These are phyloP conservation scores for Harmothoe impar DNA, from an alignment of 2,888 invertebrate genomes.

Conservation along the genomic window DNA sequence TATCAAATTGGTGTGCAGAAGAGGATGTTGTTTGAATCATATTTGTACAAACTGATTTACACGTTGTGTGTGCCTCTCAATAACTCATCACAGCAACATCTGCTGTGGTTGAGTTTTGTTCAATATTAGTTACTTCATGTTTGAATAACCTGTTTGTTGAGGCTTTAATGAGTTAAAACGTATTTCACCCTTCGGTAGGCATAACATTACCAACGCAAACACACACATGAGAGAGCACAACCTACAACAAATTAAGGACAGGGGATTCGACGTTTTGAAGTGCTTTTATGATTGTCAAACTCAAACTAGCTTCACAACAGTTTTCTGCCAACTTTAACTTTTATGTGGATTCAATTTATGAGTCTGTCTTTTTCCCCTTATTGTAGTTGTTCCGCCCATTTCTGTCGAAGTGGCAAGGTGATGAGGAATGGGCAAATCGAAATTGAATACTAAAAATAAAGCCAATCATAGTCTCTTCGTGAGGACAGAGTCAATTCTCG, in stretches of 20 bases:
- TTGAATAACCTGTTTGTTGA: no score
- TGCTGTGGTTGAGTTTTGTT: no score
- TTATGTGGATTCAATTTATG: conserved; percentile 42
- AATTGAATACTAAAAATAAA: not conserved
- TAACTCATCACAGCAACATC: no score
- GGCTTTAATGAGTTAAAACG: not conserved
- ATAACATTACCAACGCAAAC: not conserved
- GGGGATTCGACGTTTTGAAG: not conserved
- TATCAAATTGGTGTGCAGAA: no score
- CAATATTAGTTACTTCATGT: no score
- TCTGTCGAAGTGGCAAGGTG: not conserved
- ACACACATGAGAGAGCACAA: not conserved
- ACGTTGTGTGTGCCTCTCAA: no score
- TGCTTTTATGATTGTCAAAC: not conserved
- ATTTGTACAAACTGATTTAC: no score
- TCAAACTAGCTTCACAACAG: not conserved
- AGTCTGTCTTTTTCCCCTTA: not conserved
- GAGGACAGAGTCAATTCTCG: not conserved
- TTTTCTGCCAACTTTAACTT: not conserved
- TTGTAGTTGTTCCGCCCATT: not conserved
- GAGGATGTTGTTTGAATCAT: no score
- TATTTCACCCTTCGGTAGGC: not conserved
- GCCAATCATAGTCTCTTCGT: conserved; percentile 4
- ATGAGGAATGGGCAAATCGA: not conserved
- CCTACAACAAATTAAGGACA: no score